Conservation (phyloP, 2,888 invertebrate genomes). For the Callinectes sapidus region DNA sequence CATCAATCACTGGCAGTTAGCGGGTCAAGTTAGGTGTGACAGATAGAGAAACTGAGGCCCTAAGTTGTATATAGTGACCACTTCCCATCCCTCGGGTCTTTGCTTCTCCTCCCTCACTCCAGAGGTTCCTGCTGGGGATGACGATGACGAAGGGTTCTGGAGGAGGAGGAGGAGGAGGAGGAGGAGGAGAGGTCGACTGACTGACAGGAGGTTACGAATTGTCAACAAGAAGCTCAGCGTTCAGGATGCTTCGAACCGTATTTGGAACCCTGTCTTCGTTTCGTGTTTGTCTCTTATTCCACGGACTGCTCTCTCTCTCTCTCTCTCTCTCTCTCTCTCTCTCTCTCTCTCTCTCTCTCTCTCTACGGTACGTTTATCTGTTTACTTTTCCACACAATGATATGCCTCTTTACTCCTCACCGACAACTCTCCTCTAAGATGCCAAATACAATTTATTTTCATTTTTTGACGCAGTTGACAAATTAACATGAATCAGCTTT, state of each 20-base stretch:
- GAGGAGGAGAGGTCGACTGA: conserved; percentile 32
- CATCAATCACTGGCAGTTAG: conserved; percentile 9
- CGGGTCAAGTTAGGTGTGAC: conserved; percentile 13
- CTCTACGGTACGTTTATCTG: too few species aligned
- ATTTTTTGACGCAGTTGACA: too few species aligned
- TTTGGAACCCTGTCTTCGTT: not conserved
- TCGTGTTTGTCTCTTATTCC: conserved; percentile 25
- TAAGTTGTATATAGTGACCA: conserved; percentile 21
- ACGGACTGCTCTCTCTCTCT: conserved; percentile 19
- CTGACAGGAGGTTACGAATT: conserved; percentile 33
- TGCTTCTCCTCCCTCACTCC: not conserved
- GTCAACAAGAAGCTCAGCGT: not conserved
- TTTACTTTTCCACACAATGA: too few species aligned
- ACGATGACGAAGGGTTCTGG: conserved; percentile 29
- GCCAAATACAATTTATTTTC: too few species aligned
- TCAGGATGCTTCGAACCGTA: conserved; percentile 10
- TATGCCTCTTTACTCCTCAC: too few species aligned
- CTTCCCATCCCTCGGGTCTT: not conserved
- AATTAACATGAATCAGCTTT: too few species aligned
- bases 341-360: not conserved
- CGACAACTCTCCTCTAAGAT: too few species aligned
- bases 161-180: conserved; percentile 28
- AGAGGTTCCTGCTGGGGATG: not conserved
- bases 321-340: conserved; percentile 4
- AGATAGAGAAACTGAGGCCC: not conserved